Evolutionary conservation across 2,113 vertebrate genomes (phyloP).

Genomic region (Alethe diademata): DNA sequence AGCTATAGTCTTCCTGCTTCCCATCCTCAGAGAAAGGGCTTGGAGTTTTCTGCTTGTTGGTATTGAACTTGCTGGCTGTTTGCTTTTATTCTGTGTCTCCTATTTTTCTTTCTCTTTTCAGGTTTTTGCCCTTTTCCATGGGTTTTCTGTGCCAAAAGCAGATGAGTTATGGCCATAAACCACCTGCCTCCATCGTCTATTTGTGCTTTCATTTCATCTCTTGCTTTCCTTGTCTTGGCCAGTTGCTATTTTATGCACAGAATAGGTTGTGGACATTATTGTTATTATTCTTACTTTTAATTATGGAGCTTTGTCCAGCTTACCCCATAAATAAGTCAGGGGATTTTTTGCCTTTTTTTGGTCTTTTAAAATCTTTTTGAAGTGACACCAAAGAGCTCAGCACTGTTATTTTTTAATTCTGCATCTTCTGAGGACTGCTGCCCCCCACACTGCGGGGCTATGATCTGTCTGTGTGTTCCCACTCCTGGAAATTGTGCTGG

Average conservation of each 20-base stretch:
- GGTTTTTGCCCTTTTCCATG: background rate
- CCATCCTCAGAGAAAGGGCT: background rate
- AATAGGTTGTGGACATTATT: background rate
- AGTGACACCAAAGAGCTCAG: background rate
- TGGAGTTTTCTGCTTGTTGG: background rate
- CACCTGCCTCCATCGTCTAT: background rate
- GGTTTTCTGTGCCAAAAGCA: conserved; percentile 11
- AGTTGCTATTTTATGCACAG: background rate
- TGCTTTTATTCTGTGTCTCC: background rate
- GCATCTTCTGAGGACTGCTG: background rate
- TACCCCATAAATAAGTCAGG: background rate
- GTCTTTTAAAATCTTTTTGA: background rate
- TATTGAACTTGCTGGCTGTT: background rate
- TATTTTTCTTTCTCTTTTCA: background rate
- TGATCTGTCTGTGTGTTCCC: background rate
- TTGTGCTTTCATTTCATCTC: background rate
- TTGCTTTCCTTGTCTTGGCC: background rate
- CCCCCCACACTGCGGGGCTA: background rate
- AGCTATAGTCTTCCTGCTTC: background rate
- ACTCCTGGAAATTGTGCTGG: background rate
- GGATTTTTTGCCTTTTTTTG: accelerated
- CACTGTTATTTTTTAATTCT: background rate
- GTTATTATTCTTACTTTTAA: background rate
- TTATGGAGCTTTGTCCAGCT: background rate
- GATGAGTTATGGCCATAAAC: background rate